These are phyloP conservation scores for Caenorhabditis latens DNA, from an alignment of 1,140 invertebrate genomes.

Conservation along the genomic window DNA sequence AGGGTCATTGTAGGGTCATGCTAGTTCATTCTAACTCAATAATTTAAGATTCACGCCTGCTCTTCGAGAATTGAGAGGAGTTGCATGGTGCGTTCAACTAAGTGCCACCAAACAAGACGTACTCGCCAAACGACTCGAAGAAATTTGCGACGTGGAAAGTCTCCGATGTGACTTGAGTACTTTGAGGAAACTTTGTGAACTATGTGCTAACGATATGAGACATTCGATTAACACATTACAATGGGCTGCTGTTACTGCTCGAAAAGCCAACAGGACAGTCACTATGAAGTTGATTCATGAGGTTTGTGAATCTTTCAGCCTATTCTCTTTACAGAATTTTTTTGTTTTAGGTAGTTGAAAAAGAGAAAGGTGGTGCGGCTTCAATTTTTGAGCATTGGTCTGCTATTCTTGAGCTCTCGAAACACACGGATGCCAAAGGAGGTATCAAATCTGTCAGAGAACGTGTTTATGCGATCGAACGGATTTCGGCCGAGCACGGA, in stretches of 20 bases:
- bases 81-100: conserved; percentile 9
- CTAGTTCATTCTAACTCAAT: not conserved
- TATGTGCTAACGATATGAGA: conserved; percentile 56
- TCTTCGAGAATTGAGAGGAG: conserved; percentile 25
- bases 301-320: not conserved
- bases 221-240: conserved; percentile 54
- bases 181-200: conserved; percentile 27
- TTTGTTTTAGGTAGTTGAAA: conserved; percentile 48
- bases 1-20: not conserved
- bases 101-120: not conserved
- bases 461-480: conserved; percentile 12
- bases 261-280: not conserved
- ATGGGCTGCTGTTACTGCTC: conserved; percentile 26
- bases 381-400: conserved; percentile 60
- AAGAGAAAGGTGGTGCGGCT: conserved; percentile 5
- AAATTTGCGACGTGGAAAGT: not conserved
- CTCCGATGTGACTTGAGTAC: conserved; percentile 31
- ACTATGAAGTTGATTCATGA: conserved; percentile 48
- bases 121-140: conserved; percentile 8
- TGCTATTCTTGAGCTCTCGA: conserved; percentile 43
- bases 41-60: conserved; percentile 45
- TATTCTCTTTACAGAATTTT: not conserved
- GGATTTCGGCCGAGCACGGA: conserved; percentile 12
- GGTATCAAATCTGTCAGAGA: conserved; percentile 4
- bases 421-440: conserved; percentile 41